phyloP scores from a whole-genome alignment of 2,113 vertebrate genomes.

The Protobothrops mucrosquamatus region DNA sequence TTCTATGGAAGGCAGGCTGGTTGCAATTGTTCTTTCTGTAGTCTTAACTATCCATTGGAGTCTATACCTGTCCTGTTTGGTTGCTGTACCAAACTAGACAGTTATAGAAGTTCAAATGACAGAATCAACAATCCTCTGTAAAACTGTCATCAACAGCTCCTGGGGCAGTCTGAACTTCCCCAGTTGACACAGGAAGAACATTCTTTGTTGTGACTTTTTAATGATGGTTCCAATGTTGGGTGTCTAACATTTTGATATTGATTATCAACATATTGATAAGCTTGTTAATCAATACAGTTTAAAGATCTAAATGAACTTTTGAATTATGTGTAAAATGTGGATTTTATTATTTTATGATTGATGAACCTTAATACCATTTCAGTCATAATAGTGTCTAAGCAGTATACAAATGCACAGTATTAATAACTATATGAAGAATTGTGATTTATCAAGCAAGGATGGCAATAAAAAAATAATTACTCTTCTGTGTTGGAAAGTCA shows the following conservation, averaged over 20 bases:
- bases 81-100: no score
- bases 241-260: background rate
- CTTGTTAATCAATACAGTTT: background rate
- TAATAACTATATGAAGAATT: background rate
- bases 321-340: background rate
- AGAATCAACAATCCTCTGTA: no score
- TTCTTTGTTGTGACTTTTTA: background rate
- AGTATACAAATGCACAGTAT: background rate
- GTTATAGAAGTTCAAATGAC: no score
- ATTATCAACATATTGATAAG: background rate
- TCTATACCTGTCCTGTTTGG: no score
- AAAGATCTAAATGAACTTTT: background rate
- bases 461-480: background rate
- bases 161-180: no score
- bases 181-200: background rate
- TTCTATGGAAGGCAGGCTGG: no score
- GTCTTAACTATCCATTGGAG: no score
- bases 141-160: no score
- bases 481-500: background rate
- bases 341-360: background rate
- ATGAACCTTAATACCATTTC: background rate
- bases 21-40: no score
- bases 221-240: background rate
- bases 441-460: background rate
- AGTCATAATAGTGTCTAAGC: background rate